phyloP scores from a whole-genome alignment of 1,140 invertebrate species.

The Papilio aristodemus region DNA sequence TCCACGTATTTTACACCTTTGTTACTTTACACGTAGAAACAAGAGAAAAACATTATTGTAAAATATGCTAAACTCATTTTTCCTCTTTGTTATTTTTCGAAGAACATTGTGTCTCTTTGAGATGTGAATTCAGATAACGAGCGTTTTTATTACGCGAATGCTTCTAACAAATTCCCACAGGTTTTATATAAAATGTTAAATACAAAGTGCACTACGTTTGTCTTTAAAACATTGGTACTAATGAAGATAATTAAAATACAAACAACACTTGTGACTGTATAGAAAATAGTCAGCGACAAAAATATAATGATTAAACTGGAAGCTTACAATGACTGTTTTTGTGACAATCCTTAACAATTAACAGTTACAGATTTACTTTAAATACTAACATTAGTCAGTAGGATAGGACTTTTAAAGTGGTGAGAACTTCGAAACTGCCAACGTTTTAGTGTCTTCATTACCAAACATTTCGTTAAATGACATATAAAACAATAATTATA shows the following conservation, averaged over 20 bases:
- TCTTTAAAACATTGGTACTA: slow-evolving; percentile 6
- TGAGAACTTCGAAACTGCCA: too few species aligned
- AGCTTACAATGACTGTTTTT: too few species aligned
- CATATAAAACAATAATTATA: too few species aligned
- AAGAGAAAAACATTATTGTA: neutral
- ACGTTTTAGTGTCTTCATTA: too few species aligned
- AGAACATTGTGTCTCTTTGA: slow-evolving; percentile 19
- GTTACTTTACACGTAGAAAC: neutral
- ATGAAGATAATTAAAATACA: slow-evolving; percentile 13
- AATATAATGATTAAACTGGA: too few species aligned
- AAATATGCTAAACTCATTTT: slow-evolving; percentile 12
- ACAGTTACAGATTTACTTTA: too few species aligned
- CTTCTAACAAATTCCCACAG: slow-evolving; percentile 14
- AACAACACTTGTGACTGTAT: too few species aligned
- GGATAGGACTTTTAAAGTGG: too few species aligned
- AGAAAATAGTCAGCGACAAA: too few species aligned
- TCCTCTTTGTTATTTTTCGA: slow-evolving; percentile 15
- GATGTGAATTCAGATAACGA: slow-evolving; percentile 18
- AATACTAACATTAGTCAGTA: too few species aligned
- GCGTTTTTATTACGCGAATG: slow-evolving; percentile 19
- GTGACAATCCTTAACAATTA: too few species aligned
- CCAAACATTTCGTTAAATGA: too few species aligned
- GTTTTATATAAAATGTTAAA: slow-evolving; percentile 20
- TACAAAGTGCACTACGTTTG: slow-evolving; percentile 9
- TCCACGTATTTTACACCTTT: neutral